Percentiles rank a stretch among this genome's conserved stretches.
phyloP scores from a whole-genome alignment of 2,113 vertebrate genomes.

The Nestor notabilis region DNA sequence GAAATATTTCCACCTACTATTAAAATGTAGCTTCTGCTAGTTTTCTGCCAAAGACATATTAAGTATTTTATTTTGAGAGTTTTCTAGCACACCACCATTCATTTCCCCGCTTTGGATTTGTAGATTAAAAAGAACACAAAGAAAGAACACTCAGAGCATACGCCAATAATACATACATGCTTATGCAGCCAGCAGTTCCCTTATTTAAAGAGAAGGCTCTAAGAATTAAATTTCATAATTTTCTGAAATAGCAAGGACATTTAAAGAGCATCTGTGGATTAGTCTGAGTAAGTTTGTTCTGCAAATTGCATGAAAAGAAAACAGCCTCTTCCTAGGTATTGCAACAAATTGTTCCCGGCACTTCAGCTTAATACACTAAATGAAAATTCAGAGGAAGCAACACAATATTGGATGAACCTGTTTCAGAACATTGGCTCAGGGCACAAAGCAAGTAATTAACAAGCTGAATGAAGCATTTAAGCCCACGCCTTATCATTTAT shows the following conservation, averaged over 20 bases:
- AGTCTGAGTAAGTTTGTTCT: constrained; percentile 33
- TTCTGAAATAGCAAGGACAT: constrained; percentile 23
- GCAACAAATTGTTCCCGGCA: constrained; percentile 11
- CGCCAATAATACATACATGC: not conserved
- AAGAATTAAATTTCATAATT: not conserved
- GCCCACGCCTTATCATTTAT: constrained; percentile 62
- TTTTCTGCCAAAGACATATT: not conserved
- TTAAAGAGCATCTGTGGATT: constrained; percentile 53
- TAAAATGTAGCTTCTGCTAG: not conserved
- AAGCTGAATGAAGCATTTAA: constrained; percentile 51
- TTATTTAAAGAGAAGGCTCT: not conserved
- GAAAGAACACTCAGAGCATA: not conserved
- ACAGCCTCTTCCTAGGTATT: not conserved
- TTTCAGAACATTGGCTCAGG: constrained; percentile 43
- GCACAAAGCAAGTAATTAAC: constrained; percentile 49
- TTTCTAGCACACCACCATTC: not conserved
- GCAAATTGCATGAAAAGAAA: constrained; percentile 21
- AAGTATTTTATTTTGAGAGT: not conserved
- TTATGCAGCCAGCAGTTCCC: constrained; percentile 18
- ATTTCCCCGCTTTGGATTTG: not conserved
- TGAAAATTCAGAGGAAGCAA: constrained; percentile 26
- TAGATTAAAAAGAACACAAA: not conserved
- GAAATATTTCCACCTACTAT: not conserved
- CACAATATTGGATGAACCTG: constrained; percentile 51
- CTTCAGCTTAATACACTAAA: not conserved